phyloP scores from a whole-genome alignment of 1,140 invertebrate species.

The Drosophila dunni region DNA sequence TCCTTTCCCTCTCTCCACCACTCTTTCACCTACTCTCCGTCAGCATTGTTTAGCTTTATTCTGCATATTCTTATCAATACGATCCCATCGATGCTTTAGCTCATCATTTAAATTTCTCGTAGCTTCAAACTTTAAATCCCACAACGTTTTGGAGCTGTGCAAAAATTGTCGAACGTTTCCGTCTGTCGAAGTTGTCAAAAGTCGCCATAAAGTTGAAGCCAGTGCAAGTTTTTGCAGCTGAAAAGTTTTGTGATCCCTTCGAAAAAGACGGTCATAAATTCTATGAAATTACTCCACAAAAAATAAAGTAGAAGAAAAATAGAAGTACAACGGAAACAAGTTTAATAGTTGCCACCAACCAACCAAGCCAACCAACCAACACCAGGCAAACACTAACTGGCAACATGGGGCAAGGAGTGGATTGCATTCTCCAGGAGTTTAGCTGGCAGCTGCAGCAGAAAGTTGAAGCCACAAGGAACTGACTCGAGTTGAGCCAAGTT shows the following conservation, averaged over 20 bases:
- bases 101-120: conserved; percentile 1
- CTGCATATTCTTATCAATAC: conserved; percentile 41
- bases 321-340: conserved; percentile 73
- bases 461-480: conserved; percentile 35
- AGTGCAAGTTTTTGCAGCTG: conserved; percentile 27
- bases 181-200: conserved; percentile 50
- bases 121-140: neutral
- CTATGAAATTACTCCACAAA: conserved; percentile 65
- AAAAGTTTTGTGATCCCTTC: conserved; percentile 72
- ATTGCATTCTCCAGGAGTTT: conserved; percentile 25
- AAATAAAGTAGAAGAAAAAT: conserved; percentile 25
- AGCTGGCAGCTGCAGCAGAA: conserved; percentile 30
- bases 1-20: neutral
- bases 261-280: conserved; percentile 74
- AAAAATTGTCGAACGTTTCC: conserved; percentile 20
- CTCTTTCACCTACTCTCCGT: neutral
- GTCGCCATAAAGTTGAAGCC: conserved; percentile 39
- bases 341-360: conserved; percentile 67
- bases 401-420: neutral
- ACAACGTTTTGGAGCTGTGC: neutral
- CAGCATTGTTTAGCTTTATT: conserved; percentile 41
- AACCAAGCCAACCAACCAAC: too few species aligned
- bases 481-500: conserved; percentile 18
- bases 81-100: conserved; percentile 42
- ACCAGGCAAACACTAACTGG: conserved; percentile 1